Percentiles rank a stretch among this genome's conserved stretches.
Evolutionary conservation across 1,140 invertebrate species (phyloP).

Genomic region (Drosophila rufa): DNA sequence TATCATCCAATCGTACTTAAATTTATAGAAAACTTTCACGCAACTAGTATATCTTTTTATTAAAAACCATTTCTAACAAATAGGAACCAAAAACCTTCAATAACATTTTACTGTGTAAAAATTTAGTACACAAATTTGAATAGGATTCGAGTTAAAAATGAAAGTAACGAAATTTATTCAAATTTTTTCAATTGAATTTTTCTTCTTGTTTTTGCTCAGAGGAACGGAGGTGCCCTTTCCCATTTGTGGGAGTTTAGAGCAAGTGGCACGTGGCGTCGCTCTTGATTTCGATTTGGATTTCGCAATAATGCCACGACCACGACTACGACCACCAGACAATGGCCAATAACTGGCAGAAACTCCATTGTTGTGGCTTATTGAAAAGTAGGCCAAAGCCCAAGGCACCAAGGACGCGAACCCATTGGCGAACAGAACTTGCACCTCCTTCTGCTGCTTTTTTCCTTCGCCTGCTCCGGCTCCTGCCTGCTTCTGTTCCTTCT

Average conservation of each 20-base stretch:
- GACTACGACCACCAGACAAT: conserved; percentile 35
- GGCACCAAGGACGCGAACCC: conserved; percentile 52
- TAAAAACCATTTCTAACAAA: background rate
- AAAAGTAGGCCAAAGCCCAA: conserved; percentile 59
- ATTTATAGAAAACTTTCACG: too few relatives aligned
- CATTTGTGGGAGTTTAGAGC: background rate
- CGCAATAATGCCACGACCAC: conserved; percentile 23
- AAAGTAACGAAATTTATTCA: conserved; percentile 10
- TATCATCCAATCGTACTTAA: too few relatives aligned
- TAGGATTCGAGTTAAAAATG: background rate
- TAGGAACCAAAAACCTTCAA: too few relatives aligned
- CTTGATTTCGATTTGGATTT: conserved; percentile 42
- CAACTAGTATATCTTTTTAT: too few relatives aligned
- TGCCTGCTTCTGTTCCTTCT: background rate
- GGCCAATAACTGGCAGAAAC: conserved; percentile 49
- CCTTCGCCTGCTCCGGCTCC: background rate
- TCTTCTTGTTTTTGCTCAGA: background rate
- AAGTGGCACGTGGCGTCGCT: conserved; percentile 42
- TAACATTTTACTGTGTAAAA: conserved; percentile 8
- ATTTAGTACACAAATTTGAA: background rate
- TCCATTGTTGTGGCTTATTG: conserved; percentile 49
- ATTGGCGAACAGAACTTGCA: conserved; percentile 22
- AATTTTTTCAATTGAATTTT: conserved; percentile 4
- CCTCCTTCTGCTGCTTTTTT: conserved; percentile 5
- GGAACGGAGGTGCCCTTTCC: background rate